Evolutionary conservation across 1,140 invertebrate genomes (phyloP), one percentile per base, ranked within the genome.

Genomic region (Catajapyx aquilonaris): DNA sequence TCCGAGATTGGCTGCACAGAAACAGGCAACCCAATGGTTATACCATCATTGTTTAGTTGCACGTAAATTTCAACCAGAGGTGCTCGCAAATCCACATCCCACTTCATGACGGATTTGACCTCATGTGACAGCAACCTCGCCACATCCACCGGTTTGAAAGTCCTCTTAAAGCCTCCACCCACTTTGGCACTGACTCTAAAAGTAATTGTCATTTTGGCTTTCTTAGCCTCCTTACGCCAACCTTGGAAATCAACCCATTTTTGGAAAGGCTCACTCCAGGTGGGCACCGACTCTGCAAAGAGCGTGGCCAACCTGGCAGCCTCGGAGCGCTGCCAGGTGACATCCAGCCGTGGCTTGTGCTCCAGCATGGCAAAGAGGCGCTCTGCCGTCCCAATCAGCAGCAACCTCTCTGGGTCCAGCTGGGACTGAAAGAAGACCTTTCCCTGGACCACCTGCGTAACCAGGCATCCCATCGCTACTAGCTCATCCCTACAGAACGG

Each of bases 1-100:
- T 44, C 39, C 11, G 42, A 44, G 19, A 44, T 20, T 10, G 42
- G 42, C 19, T 32, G 34, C 28, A 37, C 23, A 21, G 40, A 41
- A 4, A 44, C 20, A 15, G 41, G 42, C 2, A 44, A 23, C 13
- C 42, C 42, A 31, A 41, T 31, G 5, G 40, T 41, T 2, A 44
- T 36, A 22, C 25, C 28, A 38, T 33, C 39, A 23, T 44, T 30
- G 9, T 42, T 42, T 5, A 44, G 19, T 37, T 44, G 42, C 18
- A 44, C 20, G 11, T 36, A 41, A 7, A 44, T 15, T 19, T 44
- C 42, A 9, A 44, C 20, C 23, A 41, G 23, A 5, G 20, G 30
- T 11, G 36, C 10, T 7, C 34, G 10, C 4, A 37, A 20, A 31
- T 37, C 31, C 1, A 42, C 22, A n/a, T 38, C 34, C 16, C 25